A percentile compares a stretch with the other conserved stretches of the same genome.
Evolutionary conservation across 2,797 vertebrate species (phyloP).

Genomic region (Caiman crocodilus): DNA sequence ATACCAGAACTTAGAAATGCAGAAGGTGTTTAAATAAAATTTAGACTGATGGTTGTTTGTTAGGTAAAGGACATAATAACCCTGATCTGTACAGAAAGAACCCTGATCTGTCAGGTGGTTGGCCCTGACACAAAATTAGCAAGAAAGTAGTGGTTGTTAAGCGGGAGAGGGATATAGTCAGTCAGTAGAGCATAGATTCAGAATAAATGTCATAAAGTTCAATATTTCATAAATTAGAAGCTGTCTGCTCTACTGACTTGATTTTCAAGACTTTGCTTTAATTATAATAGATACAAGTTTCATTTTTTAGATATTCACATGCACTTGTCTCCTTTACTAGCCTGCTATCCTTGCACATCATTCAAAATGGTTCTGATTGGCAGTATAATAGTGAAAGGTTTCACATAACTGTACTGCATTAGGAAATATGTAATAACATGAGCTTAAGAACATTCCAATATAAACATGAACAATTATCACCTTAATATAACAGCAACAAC

Average conservation of each 20-base stretch:
- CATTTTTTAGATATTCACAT: background rate
- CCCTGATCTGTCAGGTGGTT: rapidly evolving
- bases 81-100: background rate
- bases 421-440: background rate
- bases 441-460: background rate
- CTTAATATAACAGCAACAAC: background rate
- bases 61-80: background rate
- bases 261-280: background rate
- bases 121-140: background rate
- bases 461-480: constrained; percentile 1
- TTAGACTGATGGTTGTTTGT: background rate
- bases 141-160: background rate
- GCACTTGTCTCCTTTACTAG: background rate
- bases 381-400: background rate
- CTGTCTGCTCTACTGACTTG: background rate
- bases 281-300: background rate
- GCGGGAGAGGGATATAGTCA: background rate
- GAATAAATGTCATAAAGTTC: background rate
- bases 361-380: background rate
- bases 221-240: background rate
- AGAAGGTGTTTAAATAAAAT: background rate
- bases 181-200: background rate
- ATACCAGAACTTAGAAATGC: background rate
- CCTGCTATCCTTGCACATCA: background rate
- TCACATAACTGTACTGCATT: background rate